Conservation (phyloP, 2,888 invertebrate genomes). For the Slavum lentiscoides region DNA sequence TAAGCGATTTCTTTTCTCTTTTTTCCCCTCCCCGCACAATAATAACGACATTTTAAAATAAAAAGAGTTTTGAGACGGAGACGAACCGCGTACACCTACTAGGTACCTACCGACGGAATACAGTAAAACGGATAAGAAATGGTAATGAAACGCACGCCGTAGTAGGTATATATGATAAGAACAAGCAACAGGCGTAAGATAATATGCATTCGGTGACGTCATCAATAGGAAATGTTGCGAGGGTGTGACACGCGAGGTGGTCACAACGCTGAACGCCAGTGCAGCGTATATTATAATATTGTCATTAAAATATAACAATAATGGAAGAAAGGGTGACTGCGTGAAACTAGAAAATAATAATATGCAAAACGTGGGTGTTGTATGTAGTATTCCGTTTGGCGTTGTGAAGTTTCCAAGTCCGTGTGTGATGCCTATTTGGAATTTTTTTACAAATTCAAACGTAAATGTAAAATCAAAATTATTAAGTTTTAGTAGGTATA, state of each 20-base stretch:
- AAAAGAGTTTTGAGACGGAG: too few species aligned
- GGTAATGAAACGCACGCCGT: not conserved
- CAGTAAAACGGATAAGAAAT: not conserved
- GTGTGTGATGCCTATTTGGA: too few species aligned
- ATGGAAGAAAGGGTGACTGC: slow-evolving; percentile 38
- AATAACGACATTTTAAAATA: too few species aligned
- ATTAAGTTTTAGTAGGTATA: too few species aligned
- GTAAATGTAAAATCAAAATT: too few species aligned
- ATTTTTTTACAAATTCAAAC: too few species aligned
- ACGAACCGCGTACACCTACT: not conserved
- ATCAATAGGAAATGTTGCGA: slow-evolving; percentile 23
- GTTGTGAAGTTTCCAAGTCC: too few species aligned
- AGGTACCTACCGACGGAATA: too few species aligned
- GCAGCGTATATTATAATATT: not conserved
- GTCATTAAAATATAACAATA: slow-evolving; percentile 29
- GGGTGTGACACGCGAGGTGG: slow-evolving; percentile 9
- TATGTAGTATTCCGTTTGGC: too few species aligned
- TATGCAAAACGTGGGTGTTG: too few species aligned
- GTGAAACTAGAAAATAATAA: not conserved
- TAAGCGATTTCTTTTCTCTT: too few species aligned
- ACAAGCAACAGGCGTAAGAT: slow-evolving; percentile 38
- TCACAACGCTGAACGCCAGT: not conserved
- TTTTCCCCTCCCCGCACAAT: too few species aligned
- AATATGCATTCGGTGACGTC: slow-evolving; percentile 39
- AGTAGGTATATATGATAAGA: slow-evolving; percentile 20